Conservation (phyloP, 2,888 invertebrate species). For the Drepana falcataria region DNA sequence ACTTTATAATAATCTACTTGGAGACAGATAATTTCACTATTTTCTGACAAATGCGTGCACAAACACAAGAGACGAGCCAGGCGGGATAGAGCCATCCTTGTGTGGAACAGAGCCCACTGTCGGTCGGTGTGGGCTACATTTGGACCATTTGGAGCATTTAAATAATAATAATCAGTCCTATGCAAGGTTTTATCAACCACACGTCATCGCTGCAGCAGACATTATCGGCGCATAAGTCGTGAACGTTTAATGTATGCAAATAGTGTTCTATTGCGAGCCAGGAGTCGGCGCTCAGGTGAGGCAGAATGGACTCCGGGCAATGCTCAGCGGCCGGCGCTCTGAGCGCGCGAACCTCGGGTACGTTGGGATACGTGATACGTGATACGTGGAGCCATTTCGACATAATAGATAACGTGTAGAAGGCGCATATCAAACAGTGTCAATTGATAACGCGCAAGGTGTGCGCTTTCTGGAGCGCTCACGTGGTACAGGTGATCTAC, state of each 20-base stretch:
- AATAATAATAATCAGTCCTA: neutral
- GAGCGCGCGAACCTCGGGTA: too few species aligned
- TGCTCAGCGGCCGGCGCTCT: too few species aligned
- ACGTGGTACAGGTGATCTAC: conserved; percentile 24
- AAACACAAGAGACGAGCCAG: neutral
- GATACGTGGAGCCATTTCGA: conserved; percentile 76
- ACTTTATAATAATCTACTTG: conserved; percentile 58
- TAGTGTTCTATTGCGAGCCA: neutral
- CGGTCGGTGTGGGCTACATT: neutral
- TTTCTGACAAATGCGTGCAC: conserved; percentile 24
- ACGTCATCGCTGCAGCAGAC: neutral
- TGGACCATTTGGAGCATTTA: neutral
- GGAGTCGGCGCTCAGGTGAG: too few species aligned
- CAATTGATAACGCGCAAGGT: conserved; percentile 71
- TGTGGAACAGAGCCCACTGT: neutral
- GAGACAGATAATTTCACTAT: conserved; percentile 49
- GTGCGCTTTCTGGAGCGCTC: conserved; percentile 61
- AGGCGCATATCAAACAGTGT: conserved; percentile 74
- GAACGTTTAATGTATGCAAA: conserved; percentile 1
- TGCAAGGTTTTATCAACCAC: neutral
- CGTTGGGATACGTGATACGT: conserved; percentile 21
- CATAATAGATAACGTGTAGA: conserved; percentile 68
- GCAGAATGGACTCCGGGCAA: too few species aligned
- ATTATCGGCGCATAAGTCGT: neutral
- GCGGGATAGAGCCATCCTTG: neutral